Conservation (phyloP, 1,140 invertebrate species). For the Wasmannia auropunctata region DNA sequence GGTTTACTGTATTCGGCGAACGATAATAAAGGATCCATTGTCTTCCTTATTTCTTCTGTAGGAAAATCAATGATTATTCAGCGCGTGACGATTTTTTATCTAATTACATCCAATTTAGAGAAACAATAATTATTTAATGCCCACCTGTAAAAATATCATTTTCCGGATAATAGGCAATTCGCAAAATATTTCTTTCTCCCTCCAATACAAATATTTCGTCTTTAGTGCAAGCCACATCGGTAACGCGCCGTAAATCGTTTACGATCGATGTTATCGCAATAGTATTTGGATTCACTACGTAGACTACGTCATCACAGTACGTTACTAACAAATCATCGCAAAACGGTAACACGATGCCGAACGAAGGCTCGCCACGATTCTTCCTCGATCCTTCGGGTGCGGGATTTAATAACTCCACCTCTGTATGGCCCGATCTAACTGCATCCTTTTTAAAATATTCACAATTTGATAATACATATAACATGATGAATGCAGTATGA, state of each 20-base stretch:
- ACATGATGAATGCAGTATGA: neutral
- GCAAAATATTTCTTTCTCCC: slow-evolving; percentile 88
- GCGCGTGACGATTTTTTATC: neutral
- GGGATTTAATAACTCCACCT: slow-evolving; percentile 90
- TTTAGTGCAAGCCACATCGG: slow-evolving; percentile 88
- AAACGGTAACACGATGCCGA: slow-evolving; percentile 90
- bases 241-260: slow-evolving; percentile 84
- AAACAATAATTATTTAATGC: slow-evolving; percentile 11
- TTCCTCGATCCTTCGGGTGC: slow-evolving; percentile 85
- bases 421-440: slow-evolving; percentile 86
- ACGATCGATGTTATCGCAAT: slow-evolving; percentile 84
- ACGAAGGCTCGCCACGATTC: slow-evolving; percentile 87
- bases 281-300: slow-evolving; percentile 90
- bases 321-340: slow-evolving; percentile 90
- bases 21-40: slow-evolving; percentile 74
- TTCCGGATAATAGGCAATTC: slow-evolving; percentile 87
- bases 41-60: slow-evolving; percentile 66
- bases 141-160: slow-evolving; percentile 77
- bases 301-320: slow-evolving; percentile 89
- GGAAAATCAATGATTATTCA: slow-evolving; percentile 26
- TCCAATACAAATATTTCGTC: slow-evolving; percentile 93
- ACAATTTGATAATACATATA: slow-evolving; percentile 17
- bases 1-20: slow-evolving; percentile 82
- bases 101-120: neutral
- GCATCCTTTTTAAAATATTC: slow-evolving; percentile 85